phyloP scores from a whole-genome alignment of 2,113 vertebrate genomes.

The Cyanistes caeruleus region DNA sequence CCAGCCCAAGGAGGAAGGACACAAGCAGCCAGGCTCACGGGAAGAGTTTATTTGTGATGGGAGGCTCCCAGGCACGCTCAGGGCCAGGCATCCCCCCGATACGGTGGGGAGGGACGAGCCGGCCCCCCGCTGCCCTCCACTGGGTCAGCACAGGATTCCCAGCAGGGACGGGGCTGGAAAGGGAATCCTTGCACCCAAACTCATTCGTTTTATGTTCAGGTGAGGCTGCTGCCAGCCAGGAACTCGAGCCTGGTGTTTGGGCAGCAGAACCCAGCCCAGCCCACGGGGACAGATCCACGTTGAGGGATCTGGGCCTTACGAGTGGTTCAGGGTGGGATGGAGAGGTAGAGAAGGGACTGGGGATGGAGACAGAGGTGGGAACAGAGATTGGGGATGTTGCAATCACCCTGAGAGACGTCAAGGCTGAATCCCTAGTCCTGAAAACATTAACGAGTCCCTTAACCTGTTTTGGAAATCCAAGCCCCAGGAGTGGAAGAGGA shows the following conservation, averaged over 20 bases:
- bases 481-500: not conserved
- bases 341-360: not conserved
- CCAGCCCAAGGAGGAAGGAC: not conserved
- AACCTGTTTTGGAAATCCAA: conserved; percentile 42
- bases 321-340: not conserved
- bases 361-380: not conserved
- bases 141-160: not conserved
- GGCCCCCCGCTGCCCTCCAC: accelerated
- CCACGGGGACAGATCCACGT: accelerated
- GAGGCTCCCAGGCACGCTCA: not conserved
- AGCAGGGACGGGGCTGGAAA: not conserved
- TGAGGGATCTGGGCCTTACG: not conserved
- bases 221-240: accelerated
- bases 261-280: not conserved
- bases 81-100: not conserved
- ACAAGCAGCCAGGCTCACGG: not conserved
- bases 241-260: accelerated
- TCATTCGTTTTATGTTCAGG: not conserved
- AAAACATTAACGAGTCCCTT: not conserved
- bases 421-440: not conserved
- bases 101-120: accelerated
- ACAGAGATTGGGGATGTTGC: not conserved
- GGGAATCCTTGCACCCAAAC: not conserved
- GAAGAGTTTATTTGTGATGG: conserved; percentile 28
- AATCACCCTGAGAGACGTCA: not conserved